These are phyloP conservation scores for Eueides isabella DNA, from an alignment of 1,140 invertebrate genomes.

Conservation along the genomic window DNA sequence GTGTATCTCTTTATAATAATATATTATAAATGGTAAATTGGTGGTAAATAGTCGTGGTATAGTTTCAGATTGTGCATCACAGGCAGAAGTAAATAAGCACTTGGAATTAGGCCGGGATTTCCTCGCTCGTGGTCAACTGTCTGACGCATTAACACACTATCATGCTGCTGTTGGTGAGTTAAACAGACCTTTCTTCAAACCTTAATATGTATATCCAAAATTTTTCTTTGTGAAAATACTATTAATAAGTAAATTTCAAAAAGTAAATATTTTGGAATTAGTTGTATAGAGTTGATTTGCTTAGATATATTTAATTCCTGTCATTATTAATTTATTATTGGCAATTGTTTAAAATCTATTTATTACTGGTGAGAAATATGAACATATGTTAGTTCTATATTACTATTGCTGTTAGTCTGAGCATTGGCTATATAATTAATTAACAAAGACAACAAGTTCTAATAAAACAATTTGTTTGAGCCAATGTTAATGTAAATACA, in stretches of 20 bases:
- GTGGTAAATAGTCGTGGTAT: conserved; percentile 21
- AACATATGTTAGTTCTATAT: neutral
- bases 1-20: conserved; percentile 25
- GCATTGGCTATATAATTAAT: neutral
- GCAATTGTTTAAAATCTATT: conserved; percentile 11
- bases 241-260: neutral
- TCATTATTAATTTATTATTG: conserved; percentile 20
- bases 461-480: too few relatives aligned
- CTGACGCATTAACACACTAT: conserved; percentile 98
- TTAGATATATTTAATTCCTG: conserved; percentile 28
- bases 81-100: conserved; percentile 94
- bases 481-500: too few relatives aligned
- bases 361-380: neutral
- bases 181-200: conserved; percentile 8
- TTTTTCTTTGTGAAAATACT: neutral
- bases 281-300: neutral
- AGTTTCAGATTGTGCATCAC: conserved; percentile 85
- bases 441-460: neutral
- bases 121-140: conserved; percentile 94
- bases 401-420: neutral
- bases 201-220: neutral
- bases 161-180: conserved; percentile 97
- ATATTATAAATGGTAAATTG: conserved; percentile 16
- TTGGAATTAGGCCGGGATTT: conserved; percentile 96
- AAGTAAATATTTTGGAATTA: neutral